phyloP scores from a whole-genome alignment of 2,113 vertebrate species.

The Ophthalmotilapia sp. region DNA sequence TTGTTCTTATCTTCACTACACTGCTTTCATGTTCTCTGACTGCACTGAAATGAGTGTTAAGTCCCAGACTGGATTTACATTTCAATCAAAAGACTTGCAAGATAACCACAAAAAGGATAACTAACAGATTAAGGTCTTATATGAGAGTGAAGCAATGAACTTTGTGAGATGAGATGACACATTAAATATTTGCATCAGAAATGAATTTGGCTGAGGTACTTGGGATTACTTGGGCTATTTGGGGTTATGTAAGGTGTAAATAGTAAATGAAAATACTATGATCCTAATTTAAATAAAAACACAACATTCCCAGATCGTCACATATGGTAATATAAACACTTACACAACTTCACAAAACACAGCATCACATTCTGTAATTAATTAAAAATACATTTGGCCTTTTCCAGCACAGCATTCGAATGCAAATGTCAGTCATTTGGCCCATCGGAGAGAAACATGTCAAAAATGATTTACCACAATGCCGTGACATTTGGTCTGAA shows the following conservation, averaged over 20 bases:
- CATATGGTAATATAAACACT: not conserved
- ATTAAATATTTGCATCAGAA: not conserved
- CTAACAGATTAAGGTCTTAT: slow-evolving; percentile 40
- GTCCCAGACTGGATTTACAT: slow-evolving; percentile 50
- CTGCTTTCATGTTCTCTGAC: slow-evolving; percentile 44
- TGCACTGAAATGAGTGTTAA: slow-evolving; percentile 36
- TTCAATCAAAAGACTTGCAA: slow-evolving; percentile 39
- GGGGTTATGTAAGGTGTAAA: not conserved
- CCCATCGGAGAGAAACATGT: not conserved
- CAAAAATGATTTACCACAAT: not conserved
- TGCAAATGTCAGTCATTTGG: not conserved
- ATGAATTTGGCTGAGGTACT: not conserved
- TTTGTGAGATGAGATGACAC: slow-evolving; percentile 17
- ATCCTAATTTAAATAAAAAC: not conserved
- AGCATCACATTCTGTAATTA: not conserved
- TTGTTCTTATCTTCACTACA: slow-evolving; percentile 30
- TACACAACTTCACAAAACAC: not conserved
- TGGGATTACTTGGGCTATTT: not conserved
- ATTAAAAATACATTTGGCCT: not conserved
- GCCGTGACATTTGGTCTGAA: not conserved
- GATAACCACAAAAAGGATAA: slow-evolving; percentile 34
- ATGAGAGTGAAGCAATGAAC: slow-evolving; percentile 6
- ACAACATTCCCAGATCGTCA: not conserved
- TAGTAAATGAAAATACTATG: not conserved
- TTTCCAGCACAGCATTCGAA: not conserved